Percentiles rank a stretch among this genome's conserved stretches.
These are phyloP conservation scores for Xenus cinereus DNA, from an alignment of 2,113 vertebrate genomes.

Conservation along the genomic window DNA sequence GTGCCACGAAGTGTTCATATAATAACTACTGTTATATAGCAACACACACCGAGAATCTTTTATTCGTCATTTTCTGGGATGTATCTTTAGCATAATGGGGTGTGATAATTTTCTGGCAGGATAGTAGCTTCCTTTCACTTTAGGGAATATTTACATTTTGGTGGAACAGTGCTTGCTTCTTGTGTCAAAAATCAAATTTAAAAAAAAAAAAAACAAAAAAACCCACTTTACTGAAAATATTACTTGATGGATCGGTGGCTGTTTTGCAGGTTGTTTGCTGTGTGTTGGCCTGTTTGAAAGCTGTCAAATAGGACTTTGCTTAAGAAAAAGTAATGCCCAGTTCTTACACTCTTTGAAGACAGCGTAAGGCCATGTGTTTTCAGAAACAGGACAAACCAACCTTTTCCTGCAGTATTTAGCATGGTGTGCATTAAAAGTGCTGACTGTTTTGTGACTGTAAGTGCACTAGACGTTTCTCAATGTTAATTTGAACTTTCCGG, in stretches of 20 bases:
- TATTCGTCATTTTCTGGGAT: neutral
- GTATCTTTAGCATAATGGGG: neutral
- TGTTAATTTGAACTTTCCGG: neutral
- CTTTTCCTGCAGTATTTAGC: neutral
- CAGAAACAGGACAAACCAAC: neutral
- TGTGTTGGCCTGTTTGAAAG: neutral
- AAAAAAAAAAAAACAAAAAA: rapidly evolving
- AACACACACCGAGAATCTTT: neutral
- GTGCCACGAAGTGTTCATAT: neutral
- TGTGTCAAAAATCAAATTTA: neutral
- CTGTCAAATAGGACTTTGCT: neutral
- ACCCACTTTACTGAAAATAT: neutral
- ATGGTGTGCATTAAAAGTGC: neutral
- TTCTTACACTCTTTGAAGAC: neutral
- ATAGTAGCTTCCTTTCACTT: neutral
- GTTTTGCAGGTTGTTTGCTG: neutral
- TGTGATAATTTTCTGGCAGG: neutral
- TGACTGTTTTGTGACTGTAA: neutral
- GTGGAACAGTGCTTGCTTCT: neutral
- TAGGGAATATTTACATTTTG: neutral
- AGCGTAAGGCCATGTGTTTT: neutral
- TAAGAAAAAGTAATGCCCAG: neutral
- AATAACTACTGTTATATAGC: neutral
- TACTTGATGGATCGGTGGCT: neutral
- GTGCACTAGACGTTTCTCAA: neutral